Evolutionary conservation across 2,888 invertebrate species (phyloP), one percentile per base, ranked within the genome.

Genomic region (Bruchidius siliquastri): DNA sequence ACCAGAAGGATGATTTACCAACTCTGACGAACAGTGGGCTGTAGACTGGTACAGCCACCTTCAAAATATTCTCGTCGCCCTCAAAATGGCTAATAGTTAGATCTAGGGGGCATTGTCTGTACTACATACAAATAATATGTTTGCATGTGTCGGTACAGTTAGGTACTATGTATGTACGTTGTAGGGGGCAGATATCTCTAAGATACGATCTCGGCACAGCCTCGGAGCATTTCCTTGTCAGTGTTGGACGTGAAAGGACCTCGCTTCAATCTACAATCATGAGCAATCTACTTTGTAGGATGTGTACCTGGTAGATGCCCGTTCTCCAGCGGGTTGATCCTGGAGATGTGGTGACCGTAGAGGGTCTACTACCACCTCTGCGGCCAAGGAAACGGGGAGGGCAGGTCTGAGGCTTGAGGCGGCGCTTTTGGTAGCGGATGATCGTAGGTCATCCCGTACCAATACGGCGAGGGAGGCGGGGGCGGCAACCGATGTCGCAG

Each of bases 211-310:
- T 26, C 26, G 26, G 26, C 2, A 26, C 3, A 26, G 26, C 26
- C 2, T 4, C 8, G 2, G 3, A 26, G 26, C 26, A 26, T 26
- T 26, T 26, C 26, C 8, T 26, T 26, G 26, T 2, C 2, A 8
- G 26, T 26, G 26, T 26, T 26, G 26, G 8, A 13, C 13, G 18
- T 88, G 6, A 49, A 49, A 8, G 49, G 49, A 49, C 18, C 49
- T 49, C 49, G 18, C 49, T 8, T 26, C 10, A 49, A 49, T 49
- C 10, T 49, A 49, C 49, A 13, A 49, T 49, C 49, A 49, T 13
- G 49, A 49, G 49, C 49, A 49, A 49, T 49, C 49, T 49, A 49
- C 49, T 49, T 49, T 13, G 6, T 49, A 49, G 18, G 13, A 49
- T 13, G 49, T 49, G 18, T 49, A 49, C 49, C 49, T 49, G 49